These are phyloP conservation scores for Salmo trutta DNA, from an alignment of 2,797 vertebrate species.

Conservation along the genomic window DNA sequence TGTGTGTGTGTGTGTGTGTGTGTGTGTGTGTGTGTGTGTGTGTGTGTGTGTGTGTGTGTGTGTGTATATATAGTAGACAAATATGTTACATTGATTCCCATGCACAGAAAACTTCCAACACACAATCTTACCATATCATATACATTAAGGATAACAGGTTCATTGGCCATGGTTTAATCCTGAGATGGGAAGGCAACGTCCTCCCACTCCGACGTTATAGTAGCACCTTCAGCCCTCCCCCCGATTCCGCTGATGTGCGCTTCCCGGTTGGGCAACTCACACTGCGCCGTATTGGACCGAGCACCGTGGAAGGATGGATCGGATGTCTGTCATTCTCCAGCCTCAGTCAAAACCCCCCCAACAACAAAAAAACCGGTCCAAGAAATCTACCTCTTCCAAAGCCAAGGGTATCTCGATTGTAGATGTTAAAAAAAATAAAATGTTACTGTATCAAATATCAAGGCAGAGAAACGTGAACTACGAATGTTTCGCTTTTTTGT, in stretches of 20 bases:
- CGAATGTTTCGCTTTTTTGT: not conserved
- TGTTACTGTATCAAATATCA: not conserved
- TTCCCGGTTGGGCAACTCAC: not conserved
- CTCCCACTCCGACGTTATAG: conserved; percentile 56
- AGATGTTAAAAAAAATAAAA: not conserved
- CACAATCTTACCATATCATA: conserved; percentile 90
- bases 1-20: not conserved
- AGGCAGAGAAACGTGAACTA: conserved; percentile 27
- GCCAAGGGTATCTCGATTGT: not conserved
- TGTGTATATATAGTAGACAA: not conserved
- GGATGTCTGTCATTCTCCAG: conserved; percentile 30
- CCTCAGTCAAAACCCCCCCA: conserved; percentile 9
- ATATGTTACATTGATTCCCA: not conserved
- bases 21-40: not conserved
- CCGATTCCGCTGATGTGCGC: conserved; percentile 8
- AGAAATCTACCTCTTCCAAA: conserved; percentile 1
- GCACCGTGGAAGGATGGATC: conserved; percentile 19
- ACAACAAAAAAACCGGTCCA: conserved; percentile 19
- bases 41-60: not conserved
- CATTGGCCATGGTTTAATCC: conserved; percentile 87
- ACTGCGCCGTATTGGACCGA: conserved; percentile 20
- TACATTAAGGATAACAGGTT: conserved; percentile 94
- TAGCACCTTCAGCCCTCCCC: conserved; percentile 32
- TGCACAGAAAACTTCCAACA: not conserved
- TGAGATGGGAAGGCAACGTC: conserved; percentile 74